These are phyloP conservation scores for Alauda arvensis DNA, from an alignment of 2,797 vertebrate genomes.

Conservation along the genomic window DNA sequence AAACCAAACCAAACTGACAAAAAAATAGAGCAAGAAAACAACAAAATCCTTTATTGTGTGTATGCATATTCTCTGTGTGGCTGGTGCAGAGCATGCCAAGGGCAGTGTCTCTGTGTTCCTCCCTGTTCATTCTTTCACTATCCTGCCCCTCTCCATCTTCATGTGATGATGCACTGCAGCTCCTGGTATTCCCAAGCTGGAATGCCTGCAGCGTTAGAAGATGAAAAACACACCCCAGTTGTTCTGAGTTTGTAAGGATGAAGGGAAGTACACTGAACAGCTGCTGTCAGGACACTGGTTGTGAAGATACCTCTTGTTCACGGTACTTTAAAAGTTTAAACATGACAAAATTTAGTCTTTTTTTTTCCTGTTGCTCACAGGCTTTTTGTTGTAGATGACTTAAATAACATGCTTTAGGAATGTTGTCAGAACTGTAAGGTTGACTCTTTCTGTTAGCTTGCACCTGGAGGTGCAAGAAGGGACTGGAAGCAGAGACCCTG, in stretches of 20 bases:
- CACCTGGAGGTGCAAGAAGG: not conserved
- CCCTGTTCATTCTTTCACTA: not conserved
- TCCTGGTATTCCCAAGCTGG: not conserved
- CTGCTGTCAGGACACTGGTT: not conserved
- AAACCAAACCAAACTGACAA: not conserved
- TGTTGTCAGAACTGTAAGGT: not conserved
- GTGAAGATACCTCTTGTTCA: not conserved
- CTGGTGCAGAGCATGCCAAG: constrained; percentile 17
- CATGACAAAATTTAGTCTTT: not conserved
- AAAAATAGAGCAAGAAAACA: not conserved
- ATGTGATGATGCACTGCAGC: not conserved
- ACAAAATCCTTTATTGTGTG: not conserved
- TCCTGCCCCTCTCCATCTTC: not conserved
- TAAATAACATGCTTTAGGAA: not conserved
- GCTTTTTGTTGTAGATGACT: not conserved
- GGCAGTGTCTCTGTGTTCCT: not conserved
- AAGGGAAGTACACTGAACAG: not conserved
- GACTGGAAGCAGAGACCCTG: not conserved
- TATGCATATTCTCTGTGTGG: constrained; percentile 20
- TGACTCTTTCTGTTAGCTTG: not conserved
- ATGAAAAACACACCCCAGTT: not conserved
- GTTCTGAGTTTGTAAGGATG: not conserved
- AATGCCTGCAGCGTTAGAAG: not conserved
- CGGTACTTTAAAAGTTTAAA: constrained; percentile 21
- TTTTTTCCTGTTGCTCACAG: not conserved